A percentile compares a stretch with the other conserved stretches of the same genome.
Evolutionary conservation across 2,888 invertebrate species (phyloP).

Genomic region (Xanthia icteritia): DNA sequence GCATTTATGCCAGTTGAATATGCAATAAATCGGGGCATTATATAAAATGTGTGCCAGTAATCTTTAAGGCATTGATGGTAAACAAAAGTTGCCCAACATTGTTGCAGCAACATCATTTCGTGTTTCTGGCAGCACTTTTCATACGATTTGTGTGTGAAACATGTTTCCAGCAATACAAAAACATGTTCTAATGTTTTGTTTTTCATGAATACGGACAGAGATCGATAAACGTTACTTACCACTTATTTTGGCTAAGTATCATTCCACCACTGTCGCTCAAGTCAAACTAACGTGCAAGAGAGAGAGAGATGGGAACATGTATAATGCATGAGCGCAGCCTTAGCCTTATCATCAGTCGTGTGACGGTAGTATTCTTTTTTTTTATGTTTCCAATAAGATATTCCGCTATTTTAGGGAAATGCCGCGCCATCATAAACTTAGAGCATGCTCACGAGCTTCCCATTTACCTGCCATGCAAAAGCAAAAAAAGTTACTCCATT

Average conservation of each 20-base stretch:
- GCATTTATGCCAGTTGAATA: neutral
- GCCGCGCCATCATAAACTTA: neutral
- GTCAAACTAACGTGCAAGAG: neutral
- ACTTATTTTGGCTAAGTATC: neutral
- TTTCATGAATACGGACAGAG: neutral
- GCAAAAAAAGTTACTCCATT: constrained; percentile 23
- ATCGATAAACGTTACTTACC: neutral
- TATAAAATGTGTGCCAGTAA: neutral
- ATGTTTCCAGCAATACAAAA: neutral
- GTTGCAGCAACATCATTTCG: neutral
- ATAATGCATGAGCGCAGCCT: neutral
- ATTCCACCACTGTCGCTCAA: neutral
- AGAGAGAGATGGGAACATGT: neutral
- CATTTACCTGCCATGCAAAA: neutral
- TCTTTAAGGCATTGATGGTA: neutral
- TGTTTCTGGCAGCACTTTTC: neutral
- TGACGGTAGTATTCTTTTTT: neutral
- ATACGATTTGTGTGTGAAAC: neutral
- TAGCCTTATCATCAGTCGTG: neutral
- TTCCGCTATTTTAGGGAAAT: neutral
- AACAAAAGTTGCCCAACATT: neutral
- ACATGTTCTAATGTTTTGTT: neutral
- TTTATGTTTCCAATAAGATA: neutral
- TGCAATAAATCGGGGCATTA: neutral
- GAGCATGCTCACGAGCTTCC: neutral